Conservation (phyloP, 2,797 vertebrate species). For the Prunella strophiata region DNA sequence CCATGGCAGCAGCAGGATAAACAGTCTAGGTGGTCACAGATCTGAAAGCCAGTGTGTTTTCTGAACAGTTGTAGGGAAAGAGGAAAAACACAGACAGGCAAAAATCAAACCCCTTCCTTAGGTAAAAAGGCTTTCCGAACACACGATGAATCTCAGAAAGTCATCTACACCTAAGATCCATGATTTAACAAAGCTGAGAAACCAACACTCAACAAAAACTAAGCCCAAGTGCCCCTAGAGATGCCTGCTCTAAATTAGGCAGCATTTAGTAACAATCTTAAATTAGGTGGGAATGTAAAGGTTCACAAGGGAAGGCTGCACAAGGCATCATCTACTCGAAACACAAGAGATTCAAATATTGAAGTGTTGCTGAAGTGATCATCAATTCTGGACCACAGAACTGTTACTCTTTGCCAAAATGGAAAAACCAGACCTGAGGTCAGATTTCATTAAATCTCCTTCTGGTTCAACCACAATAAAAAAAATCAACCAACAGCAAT, state of each 20-base stretch:
- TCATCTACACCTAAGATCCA: background rate
- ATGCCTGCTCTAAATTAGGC: background rate
- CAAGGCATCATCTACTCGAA: fast-evolving
- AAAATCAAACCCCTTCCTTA: background rate
- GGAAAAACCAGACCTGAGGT: background rate
- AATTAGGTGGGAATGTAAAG: slow-evolving; percentile 13
- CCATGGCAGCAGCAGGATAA: background rate
- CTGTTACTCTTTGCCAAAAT: background rate
- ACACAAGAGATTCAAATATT: background rate
- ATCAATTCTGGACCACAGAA: background rate
- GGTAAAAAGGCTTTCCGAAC: background rate
- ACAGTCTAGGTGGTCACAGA: background rate
- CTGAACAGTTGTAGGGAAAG: background rate
- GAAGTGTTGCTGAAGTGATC: background rate
- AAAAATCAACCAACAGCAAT: background rate
- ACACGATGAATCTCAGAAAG: background rate
- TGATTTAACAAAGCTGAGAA: background rate
- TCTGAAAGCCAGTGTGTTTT: background rate
- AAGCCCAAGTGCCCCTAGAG: background rate
- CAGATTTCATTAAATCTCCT: background rate
- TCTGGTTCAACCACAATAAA: background rate
- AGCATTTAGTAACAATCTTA: background rate
- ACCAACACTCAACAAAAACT: background rate
- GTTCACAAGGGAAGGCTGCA: background rate
- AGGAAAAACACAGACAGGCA: background rate